Percentiles rank a stretch among this genome's conserved stretches.
These are phyloP conservation scores for Stegodyphus mimosarum DNA, from an alignment of 1,140 invertebrate genomes.

Conservation along the genomic window DNA sequence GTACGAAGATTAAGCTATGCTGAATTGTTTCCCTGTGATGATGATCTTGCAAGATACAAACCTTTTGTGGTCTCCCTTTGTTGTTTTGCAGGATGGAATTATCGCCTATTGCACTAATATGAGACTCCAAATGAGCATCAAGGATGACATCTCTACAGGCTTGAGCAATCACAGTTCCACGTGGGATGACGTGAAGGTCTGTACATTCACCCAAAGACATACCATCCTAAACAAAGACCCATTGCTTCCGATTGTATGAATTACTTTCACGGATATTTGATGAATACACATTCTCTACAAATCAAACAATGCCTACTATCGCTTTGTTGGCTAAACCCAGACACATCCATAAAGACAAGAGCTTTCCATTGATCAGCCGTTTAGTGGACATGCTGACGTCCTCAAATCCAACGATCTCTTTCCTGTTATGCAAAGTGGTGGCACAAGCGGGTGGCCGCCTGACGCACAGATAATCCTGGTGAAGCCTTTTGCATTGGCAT, in stretches of 20 bases:
- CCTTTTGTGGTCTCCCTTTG: neutral
- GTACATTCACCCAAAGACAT: neutral
- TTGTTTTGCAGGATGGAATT: neutral
- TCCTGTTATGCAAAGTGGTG: too few species aligned
- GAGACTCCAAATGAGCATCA: neutral
- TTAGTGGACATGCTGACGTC: neutral
- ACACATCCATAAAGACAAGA: too few species aligned
- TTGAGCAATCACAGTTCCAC: constrained; percentile 1
- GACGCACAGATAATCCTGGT: neutral
- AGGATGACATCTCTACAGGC: neutral
- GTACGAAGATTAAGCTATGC: neutral
- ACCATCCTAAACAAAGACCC: constrained; percentile 3
- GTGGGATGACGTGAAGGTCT: neutral
- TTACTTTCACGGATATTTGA: neutral
- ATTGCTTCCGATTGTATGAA: neutral
- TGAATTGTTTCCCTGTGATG: neutral
- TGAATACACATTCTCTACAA: neutral
- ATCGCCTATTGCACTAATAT: neutral
- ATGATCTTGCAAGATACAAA: neutral
- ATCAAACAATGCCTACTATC: too few species aligned
- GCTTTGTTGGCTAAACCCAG: too few species aligned
- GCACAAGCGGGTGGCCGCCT: neutral
- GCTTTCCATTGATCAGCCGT: too few species aligned
- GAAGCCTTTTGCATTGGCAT: neutral
- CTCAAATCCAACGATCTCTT: too few species aligned